phyloP scores from a whole-genome alignment of 1,140 invertebrate species.

The Plodia interpunctella region DNA sequence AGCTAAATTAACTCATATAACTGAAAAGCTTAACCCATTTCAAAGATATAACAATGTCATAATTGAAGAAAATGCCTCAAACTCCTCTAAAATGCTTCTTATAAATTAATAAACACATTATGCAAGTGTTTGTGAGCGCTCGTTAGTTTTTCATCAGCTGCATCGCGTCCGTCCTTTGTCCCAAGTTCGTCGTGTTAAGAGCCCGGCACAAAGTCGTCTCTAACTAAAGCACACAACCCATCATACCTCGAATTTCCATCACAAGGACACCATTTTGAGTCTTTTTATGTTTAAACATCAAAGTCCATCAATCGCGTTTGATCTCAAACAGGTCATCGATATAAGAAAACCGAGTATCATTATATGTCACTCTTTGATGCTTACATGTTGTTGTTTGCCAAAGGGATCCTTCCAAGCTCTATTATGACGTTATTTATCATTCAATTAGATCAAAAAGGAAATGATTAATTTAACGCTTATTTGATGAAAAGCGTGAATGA shows the following conservation, averaged over 20 bases:
- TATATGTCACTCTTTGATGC: constrained; percentile 18
- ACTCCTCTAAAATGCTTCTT: constrained; percentile 13
- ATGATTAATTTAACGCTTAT: neutral
- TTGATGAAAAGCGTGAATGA: neutral
- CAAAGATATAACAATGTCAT: no score
- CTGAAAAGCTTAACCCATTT: no score
- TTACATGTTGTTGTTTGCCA: constrained; percentile 16
- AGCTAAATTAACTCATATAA: no score
- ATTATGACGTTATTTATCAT: neutral
- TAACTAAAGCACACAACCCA: constrained; percentile 41
- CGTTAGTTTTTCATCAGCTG: constrained; percentile 49
- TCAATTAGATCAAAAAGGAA: constrained; percentile 3
- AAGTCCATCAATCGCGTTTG: constrained; percentile 55
- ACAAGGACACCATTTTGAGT: constrained; percentile 60
- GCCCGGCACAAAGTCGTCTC: constrained; percentile 39
- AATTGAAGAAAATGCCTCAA: no score
- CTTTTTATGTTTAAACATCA: constrained; percentile 68
- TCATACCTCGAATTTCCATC: constrained; percentile 44
- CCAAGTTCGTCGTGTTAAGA: constrained; percentile 41
- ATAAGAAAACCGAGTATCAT: constrained; percentile 35
- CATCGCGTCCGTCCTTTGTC: constrained; percentile 39
- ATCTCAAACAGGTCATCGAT: constrained; percentile 60
- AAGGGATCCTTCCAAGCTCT: neutral
- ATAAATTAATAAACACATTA: constrained; percentile 28
- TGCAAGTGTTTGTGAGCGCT: constrained; percentile 25